These are phyloP conservation scores for Albula goreensis DNA, from an alignment of 2,113 vertebrate genomes.

Conservation along the genomic window DNA sequence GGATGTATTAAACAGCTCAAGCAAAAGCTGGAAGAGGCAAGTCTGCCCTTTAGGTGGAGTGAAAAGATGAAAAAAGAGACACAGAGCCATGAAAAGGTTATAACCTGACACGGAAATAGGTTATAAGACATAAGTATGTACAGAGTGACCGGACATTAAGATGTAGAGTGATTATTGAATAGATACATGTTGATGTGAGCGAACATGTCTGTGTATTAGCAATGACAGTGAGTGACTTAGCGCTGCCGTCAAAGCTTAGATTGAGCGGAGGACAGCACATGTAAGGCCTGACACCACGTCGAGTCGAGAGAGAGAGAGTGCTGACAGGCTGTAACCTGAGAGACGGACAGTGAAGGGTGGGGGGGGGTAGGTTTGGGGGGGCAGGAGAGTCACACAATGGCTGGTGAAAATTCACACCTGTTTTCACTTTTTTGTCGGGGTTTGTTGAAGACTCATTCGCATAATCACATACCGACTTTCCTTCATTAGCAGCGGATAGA, in stretches of 20 bases:
- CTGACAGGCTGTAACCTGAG: conserved; percentile 37
- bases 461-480: not conserved
- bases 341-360: not conserved
- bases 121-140: too few species aligned
- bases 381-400: not conserved
- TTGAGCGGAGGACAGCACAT: not conserved
- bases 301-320: conserved; percentile 22
- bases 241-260: conserved; percentile 20
- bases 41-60: too few species aligned
- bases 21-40: too few species aligned
- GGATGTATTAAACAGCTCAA: too few species aligned
- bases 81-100: too few species aligned
- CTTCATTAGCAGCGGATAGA: not conserved
- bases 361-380: not conserved
- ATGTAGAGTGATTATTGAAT: not conserved
- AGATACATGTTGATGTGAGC: not conserved
- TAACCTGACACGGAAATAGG: too few species aligned
- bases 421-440: not conserved
- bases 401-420: not conserved
- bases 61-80: too few species aligned
- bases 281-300: not conserved
- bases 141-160: not conserved
- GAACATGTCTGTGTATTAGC: conserved; percentile 28
- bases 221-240: conserved; percentile 23
- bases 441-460: not conserved